These are phyloP conservation scores for Platanista minor DNA, from an alignment of 2,113 vertebrate species.

Conservation along the genomic window DNA sequence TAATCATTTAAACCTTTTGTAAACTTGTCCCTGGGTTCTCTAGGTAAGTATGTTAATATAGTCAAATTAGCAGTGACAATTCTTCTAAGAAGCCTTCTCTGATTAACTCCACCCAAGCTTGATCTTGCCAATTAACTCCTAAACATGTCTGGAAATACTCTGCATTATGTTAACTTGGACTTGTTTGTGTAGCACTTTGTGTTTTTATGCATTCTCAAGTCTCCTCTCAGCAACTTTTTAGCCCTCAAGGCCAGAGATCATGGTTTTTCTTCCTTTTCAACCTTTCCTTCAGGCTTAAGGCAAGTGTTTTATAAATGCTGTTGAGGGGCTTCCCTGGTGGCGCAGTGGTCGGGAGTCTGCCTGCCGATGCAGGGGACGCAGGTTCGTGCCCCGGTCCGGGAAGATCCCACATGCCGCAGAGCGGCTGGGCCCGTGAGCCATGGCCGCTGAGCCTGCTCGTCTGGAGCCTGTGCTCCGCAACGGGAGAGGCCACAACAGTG, in stretches of 20 bases:
- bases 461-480: too few species aligned
- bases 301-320: neutral
- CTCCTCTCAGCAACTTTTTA: neutral
- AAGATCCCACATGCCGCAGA: too few species aligned
- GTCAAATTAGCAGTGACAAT: neutral
- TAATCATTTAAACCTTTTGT: slow-evolving; percentile 9
- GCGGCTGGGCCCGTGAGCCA: too few species aligned
- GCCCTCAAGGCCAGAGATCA: neutral
- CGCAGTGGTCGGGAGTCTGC: too few species aligned
- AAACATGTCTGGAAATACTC: neutral
- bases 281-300: slow-evolving; percentile 15
- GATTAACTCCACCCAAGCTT: neutral
- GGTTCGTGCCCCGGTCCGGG: too few species aligned
- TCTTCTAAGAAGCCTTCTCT: neutral
- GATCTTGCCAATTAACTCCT: neutral
- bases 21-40: neutral
- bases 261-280: slow-evolving; percentile 19
- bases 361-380: too few species aligned
- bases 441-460: too few species aligned
- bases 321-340: too few species aligned
- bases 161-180: neutral
- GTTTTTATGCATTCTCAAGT: neutral
- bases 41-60: neutral
- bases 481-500: too few species aligned
- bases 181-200: neutral